Conservation (phyloP, 2,888 invertebrate species). For the Lasioglossum pauxillum region DNA sequence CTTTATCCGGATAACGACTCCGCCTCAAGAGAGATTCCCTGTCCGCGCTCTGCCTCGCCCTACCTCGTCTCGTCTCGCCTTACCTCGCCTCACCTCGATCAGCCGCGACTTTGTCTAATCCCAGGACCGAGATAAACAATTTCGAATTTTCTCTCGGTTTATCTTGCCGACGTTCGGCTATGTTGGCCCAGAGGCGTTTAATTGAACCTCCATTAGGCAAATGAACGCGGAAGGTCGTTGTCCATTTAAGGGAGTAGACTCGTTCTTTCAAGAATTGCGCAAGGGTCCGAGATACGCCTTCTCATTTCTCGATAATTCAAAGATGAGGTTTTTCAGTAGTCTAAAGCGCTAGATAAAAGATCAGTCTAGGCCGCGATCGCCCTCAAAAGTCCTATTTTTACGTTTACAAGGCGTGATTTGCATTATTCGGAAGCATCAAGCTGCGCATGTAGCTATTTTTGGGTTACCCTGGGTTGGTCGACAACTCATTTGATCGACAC, state of each 20-base stretch:
- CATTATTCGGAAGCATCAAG: too few species aligned
- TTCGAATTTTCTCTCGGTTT: neutral
- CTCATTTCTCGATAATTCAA: too few species aligned
- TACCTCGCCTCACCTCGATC: neutral
- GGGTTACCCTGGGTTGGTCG: too few species aligned
- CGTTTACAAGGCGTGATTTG: too few species aligned
- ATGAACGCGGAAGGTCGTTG: neutral
- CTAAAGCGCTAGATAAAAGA: too few species aligned
- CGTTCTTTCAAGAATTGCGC: too few species aligned
- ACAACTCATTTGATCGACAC: too few species aligned
- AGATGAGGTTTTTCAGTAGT: too few species aligned
- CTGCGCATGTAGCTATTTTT: too few species aligned
- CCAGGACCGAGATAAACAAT: neutral
- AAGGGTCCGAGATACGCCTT: too few species aligned
- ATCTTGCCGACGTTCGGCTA: neutral
- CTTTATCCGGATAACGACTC: slow-evolving; percentile 14
- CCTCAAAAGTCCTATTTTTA: too few species aligned
- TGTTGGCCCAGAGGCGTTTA: neutral
- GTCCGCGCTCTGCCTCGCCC: slow-evolving; percentile 11
- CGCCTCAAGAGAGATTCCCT: neutral
- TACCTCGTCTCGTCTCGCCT: neutral
- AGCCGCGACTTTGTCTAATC: neutral
- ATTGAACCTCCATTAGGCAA: neutral
- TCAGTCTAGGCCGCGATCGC: too few species aligned
- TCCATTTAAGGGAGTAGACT: neutral